Evolutionary conservation across 2,888 invertebrate genomes (phyloP), one percentile per base, ranked within the genome.

Genomic region (Myopa testacea): DNA sequence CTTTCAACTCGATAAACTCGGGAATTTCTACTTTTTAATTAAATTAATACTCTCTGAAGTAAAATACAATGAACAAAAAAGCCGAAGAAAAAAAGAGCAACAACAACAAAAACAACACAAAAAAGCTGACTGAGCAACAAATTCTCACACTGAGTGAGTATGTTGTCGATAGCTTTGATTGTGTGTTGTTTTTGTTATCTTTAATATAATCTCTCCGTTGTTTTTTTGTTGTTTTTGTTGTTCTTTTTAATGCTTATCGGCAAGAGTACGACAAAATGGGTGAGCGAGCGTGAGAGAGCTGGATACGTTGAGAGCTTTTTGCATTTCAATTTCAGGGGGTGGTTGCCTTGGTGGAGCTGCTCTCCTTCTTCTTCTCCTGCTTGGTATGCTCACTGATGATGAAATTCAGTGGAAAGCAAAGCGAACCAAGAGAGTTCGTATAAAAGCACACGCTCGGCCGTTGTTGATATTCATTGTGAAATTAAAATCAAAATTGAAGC

Each of bases 401-500:
- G 87, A 87, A 87, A 87, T 87, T 85, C 84, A 79, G 76, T 80
- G 81, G 82, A 82, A 75, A 58, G 74, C 74, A 78, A 40, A 72
- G 78, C 52, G 75, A 58, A 19, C 76, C 16, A 83, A 84, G 85
- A 85, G 88, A 88, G 85, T 78, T 4, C 80, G 84, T 88, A 88
- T 88, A 88, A 86, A 88, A 86, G 84, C 85, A 19, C 38, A 37
- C 77, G 79, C 82, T 78, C 78, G 80, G 76, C 72, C 75, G 52
- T 55, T 34, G 70, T 37, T 50, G 76, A 82, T 82, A 88, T 88
- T 88, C 88, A 88, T 88, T 88, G 88, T 88, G 88, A 88, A 88
- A 88, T 88, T 84, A 81, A 81, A 86, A 83, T 88, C 88, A 88
- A 88, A 88, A 88, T 88, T 88, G 88, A 88, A 88, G 81, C 84